Conservation (phyloP, 1,140 invertebrate species). For the Penaeus chinensis region DNA sequence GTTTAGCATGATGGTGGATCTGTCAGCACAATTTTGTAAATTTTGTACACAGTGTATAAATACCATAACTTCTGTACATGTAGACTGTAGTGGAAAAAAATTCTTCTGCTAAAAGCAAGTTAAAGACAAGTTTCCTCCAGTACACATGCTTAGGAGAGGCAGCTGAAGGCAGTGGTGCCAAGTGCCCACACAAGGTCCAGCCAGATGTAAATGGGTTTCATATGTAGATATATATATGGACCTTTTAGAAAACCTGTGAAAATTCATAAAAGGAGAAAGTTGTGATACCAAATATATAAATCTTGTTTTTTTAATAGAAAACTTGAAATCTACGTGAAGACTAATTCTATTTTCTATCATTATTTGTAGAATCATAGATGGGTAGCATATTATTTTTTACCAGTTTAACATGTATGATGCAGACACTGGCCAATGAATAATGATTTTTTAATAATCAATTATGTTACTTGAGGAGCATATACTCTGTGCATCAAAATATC, state of each 20-base stretch:
- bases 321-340: constrained; percentile 30
- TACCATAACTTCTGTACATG: constrained; percentile 57
- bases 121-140: constrained; percentile 59
- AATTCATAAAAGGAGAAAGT: constrained; percentile 45
- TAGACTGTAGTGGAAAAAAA: constrained; percentile 51
- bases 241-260: constrained; percentile 26
- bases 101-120: constrained; percentile 60
- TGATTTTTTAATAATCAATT: constrained; percentile 49
- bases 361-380: constrained; percentile 61
- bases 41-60: constrained; percentile 58
- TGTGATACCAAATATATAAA: constrained; percentile 61
- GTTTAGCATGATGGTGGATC: constrained; percentile 52
- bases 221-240: constrained; percentile 29
- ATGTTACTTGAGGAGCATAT: constrained; percentile 50
- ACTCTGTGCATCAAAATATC: constrained; percentile 56
- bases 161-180: constrained; percentile 42
- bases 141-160: constrained; percentile 54
- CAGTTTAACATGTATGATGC: constrained; percentile 56
- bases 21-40: constrained; percentile 59
- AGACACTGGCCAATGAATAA: constrained; percentile 53
- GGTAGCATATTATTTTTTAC: constrained; percentile 61
- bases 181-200: constrained; percentile 37
- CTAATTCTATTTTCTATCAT: constrained; percentile 61
- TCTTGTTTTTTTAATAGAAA: constrained; percentile 52
- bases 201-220: constrained; percentile 5